A percentile compares a stretch with the other conserved stretches of the same genome.
These are phyloP conservation scores for Phyllopteryx taeniolatus DNA, from an alignment of 2,113 vertebrate genomes.

Conservation along the genomic window DNA sequence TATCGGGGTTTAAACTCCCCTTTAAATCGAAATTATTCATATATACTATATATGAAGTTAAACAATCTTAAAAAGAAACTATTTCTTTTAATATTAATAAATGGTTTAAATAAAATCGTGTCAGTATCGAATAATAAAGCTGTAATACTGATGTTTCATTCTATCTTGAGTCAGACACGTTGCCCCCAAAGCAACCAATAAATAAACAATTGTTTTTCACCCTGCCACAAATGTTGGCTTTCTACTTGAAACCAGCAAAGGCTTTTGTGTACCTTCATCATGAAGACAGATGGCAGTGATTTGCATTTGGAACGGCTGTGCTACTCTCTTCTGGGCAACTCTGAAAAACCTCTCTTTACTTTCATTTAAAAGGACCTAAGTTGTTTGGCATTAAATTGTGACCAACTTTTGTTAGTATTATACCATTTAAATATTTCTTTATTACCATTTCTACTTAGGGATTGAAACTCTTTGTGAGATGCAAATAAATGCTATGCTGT, in stretches of 20 bases:
- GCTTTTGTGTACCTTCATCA: neutral
- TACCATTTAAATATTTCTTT: neutral
- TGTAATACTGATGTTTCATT: neutral
- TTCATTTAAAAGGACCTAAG: neutral
- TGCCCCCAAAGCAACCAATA: neutral
- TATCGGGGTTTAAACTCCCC: no score
- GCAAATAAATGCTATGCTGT: constrained; percentile 26
- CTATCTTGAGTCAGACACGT: neutral
- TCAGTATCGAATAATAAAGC: no score
- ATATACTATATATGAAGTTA: no score
- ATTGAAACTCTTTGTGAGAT: constrained; percentile 8
- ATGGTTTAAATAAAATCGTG: no score
- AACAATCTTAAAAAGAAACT: no score
- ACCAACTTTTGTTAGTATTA: neutral
- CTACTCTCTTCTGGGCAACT: neutral
- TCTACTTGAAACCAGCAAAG: neutral
- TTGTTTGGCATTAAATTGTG: neutral
- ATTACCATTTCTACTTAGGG: neutral
- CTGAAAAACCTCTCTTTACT: neutral
- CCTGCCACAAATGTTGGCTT: neutral
- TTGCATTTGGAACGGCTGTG: neutral
- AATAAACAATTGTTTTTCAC: neutral
- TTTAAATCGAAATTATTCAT: no score
- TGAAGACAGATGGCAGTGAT: constrained; percentile 7
- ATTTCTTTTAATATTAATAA: no score